Evolutionary conservation across 2,888 invertebrate species (phyloP).

Genomic region (Clistopyga incitator): DNA sequence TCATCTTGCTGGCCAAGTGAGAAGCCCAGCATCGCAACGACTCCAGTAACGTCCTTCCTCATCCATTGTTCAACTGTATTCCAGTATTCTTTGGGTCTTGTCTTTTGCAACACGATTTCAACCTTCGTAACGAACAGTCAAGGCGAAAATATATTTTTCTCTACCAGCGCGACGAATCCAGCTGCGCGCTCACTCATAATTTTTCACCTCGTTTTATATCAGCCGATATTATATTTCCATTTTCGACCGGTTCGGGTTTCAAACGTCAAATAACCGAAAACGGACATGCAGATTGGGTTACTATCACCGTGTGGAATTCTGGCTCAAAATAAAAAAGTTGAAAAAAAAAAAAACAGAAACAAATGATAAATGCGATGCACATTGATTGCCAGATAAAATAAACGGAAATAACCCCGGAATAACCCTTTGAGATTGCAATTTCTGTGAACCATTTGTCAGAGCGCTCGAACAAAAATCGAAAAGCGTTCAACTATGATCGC

Average conservation of each 20-base stretch:
- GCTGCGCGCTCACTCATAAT: not conserved
- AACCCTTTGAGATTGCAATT: not conserved
- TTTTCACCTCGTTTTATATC: not conserved
- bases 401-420: not conserved
- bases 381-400: not conserved
- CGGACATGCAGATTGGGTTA: constrained; percentile 25
- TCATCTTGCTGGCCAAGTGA: not conserved
- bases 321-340: not conserved
- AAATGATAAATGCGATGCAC: not conserved
- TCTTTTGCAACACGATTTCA: not conserved
- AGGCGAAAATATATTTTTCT: not conserved
- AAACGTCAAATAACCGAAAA: constrained; percentile 1
- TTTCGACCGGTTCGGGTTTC: constrained; percentile 31
- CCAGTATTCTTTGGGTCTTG: not conserved
- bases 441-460: not conserved
- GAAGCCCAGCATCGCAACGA: not conserved
- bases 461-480: not conserved
- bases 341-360: not conserved
- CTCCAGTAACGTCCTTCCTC: not conserved
- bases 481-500: not conserved
- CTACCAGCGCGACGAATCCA: too few species aligned
- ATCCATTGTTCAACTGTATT: not conserved
- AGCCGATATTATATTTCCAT: constrained; percentile 39
- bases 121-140: not conserved
- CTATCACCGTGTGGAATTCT: not conserved